Evolutionary conservation across 2,113 vertebrate genomes (phyloP), one percentile per base, ranked within the genome.

Genomic region (Blennius ocellaris): DNA sequence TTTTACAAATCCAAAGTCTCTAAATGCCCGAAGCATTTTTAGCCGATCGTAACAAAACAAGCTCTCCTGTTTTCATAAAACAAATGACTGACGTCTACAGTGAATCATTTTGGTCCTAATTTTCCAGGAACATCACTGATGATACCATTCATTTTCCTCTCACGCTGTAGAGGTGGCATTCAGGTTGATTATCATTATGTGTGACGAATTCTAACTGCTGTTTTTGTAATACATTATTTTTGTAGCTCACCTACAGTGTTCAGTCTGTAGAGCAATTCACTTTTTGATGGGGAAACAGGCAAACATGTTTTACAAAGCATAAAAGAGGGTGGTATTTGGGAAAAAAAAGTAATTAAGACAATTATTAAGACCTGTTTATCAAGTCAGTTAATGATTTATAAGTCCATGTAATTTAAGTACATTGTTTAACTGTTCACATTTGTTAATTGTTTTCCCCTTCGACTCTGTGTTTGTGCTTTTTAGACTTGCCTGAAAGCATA

Each of bases 401-500:
- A 52, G 14, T 39, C 7, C 12, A 36, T 54, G 11, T 39, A 8
- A 51, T 62, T 30, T 30, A 30, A 30, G 21, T 30, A 30, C 21
- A 30, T 30, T 30, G 21, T 30, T 41, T 14, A 11, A 63, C 47
- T 48, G 11, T 15, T 68, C 10, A 41, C 11, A 64, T 64, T 11
- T 0, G 45, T 51, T 60, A 50, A 53, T 5, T 30, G 38, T 47
- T 21, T 56, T n/a, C 53, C 36, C 10, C 3, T 58, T 36, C n/a
- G 5, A 15, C 37, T 50, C 44, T 52, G 30, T 36, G 49, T 6
- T 30, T 5, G 21, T 30, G 21, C 21, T 63, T 56, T n/a, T 43
- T 44, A 7, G n/a, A 17, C 66, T 72, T 55, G 44, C 38, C 15
- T 49, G 52, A 36, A 53, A 52, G 40, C 11, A 63, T 41, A 37